A percentile compares a stretch with the other conserved stretches of the same genome.
Conservation (phyloP, 2,113 vertebrate genomes). For the Chionodraco myersi region DNA sequence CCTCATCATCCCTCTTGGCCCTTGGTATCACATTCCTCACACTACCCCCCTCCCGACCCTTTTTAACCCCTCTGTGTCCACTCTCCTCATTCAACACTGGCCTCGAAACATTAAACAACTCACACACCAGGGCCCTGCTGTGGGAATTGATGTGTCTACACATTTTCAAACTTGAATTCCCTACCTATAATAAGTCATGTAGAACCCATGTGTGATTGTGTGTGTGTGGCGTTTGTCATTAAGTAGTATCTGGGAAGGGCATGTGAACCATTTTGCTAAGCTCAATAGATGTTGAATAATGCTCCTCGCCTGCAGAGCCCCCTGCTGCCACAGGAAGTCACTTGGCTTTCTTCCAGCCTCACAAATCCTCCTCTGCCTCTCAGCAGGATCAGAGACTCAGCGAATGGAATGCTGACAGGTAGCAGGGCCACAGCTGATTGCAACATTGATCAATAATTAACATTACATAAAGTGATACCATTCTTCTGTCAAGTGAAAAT, state of each 20-base stretch:
- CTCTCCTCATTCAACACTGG: conserved; percentile 39
- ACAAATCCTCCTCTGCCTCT: conserved; percentile 38
- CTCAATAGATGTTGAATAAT: conserved; percentile 49
- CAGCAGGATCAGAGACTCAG: not conserved
- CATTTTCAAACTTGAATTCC: conserved; percentile 37
- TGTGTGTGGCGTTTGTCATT: not conserved
- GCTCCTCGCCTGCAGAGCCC: conserved; percentile 17
- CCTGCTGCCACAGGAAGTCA: conserved; percentile 44
- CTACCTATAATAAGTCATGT: conserved; percentile 13
- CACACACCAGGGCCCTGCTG: conserved; percentile 14
- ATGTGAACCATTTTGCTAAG: conserved; percentile 23
- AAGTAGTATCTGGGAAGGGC: conserved; percentile 9
- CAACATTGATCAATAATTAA: not conserved
- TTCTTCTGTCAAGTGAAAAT: too few relatives aligned
- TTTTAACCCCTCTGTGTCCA: conserved; percentile 44
- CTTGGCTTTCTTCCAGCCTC: conserved; percentile 50
- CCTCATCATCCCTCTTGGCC: conserved; percentile 65
- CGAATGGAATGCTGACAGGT: conserved; percentile 32
- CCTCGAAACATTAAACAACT: conserved; percentile 46
- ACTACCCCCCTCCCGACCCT: conserved; percentile 2
- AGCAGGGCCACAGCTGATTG: not conserved
- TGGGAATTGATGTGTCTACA: conserved; percentile 19
- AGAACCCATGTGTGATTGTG: not conserved
- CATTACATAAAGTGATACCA: too few relatives aligned
- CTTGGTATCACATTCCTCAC: conserved; percentile 72